phyloP scores from a whole-genome alignment of 2,113 vertebrate genomes.

The Verasper variegatus region DNA sequence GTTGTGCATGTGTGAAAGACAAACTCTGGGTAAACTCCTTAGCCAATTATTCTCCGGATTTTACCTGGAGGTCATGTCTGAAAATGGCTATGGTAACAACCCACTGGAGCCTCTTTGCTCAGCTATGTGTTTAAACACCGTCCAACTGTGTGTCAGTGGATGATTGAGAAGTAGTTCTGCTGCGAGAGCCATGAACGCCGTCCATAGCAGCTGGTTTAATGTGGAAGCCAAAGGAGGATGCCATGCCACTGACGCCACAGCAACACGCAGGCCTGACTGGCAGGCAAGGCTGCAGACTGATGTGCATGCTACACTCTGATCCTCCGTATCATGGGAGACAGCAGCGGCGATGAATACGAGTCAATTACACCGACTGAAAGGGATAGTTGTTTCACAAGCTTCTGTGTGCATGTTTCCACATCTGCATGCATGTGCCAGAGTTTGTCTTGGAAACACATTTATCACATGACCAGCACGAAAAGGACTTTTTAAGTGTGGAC shows the following conservation, averaged over 20 bases:
- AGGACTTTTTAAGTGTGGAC: conserved; percentile 16
- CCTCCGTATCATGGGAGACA: conserved; percentile 58
- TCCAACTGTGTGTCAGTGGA: conserved; percentile 58
- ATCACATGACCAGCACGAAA: not conserved
- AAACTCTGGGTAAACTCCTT: too few species aligned
- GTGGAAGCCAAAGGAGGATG: conserved; percentile 68
- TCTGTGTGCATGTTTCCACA: conserved; percentile 32
- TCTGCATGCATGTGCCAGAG: conserved; percentile 20
- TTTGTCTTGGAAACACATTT: conserved; percentile 23
- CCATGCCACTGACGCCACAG: conserved; percentile 64
- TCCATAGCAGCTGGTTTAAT: conserved; percentile 51
- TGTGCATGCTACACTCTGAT: conserved; percentile 63
- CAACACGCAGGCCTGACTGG: conserved; percentile 59
- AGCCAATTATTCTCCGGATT: too few species aligned
- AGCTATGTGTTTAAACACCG: conserved; percentile 45
- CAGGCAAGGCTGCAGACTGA: conserved; percentile 67
- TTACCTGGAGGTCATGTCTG: too few species aligned
- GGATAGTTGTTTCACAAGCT: conserved; percentile 3
- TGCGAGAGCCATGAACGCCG: conserved; percentile 59
- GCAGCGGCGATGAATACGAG: conserved; percentile 62
- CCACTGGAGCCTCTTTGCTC: conserved; percentile 28
- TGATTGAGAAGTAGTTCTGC: conserved; percentile 75
- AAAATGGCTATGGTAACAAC: conserved; percentile 2
- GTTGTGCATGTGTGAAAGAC: too few species aligned
- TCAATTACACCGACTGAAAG: conserved; percentile 64